Percentiles rank a stretch among this genome's conserved stretches.
Conservation (phyloP, 2,888 invertebrate species). For the Flexamia atlantica region DNA sequence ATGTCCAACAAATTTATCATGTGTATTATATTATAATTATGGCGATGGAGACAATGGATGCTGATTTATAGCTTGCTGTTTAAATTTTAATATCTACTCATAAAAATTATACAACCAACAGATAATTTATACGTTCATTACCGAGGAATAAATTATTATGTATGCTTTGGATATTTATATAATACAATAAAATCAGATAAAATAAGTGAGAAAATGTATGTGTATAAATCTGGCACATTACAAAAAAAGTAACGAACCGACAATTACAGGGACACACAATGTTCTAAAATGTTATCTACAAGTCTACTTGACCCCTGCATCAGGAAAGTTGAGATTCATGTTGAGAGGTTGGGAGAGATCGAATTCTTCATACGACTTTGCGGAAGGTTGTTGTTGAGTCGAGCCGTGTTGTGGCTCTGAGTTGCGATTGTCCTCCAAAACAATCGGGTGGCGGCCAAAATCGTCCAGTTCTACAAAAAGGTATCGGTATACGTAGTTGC, state of each 20-base stretch:
- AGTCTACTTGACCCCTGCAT: constrained; percentile 29
- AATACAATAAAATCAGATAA: too few relatives aligned
- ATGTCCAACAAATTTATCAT: too few relatives aligned
- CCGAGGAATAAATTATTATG: too few relatives aligned
- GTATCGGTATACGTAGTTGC: constrained; percentile 89
- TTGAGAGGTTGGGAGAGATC: constrained; percentile 44
- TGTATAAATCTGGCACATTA: neutral
- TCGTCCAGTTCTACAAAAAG: constrained; percentile 90
- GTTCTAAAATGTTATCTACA: neutral
- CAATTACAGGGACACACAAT: neutral
- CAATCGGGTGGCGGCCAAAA: constrained; percentile 84
- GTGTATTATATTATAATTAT: too few relatives aligned
- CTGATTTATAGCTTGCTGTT: too few relatives aligned
- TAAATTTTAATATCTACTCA: too few relatives aligned
- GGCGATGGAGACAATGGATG: too few relatives aligned
- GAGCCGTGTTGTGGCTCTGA: constrained; percentile 2
- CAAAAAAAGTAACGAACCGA: neutral
- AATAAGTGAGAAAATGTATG: too few relatives aligned
- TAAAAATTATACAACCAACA: too few relatives aligned
- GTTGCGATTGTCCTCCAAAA: constrained; percentile 84
- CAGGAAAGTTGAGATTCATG: constrained; percentile 51
- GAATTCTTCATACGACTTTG: neutral
- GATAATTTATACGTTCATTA: too few relatives aligned
- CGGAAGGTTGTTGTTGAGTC: neutral
- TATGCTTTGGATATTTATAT: too few relatives aligned